Evolutionary conservation across 2,888 invertebrate genomes (phyloP).

Genomic region (Tipula lateralis): DNA sequence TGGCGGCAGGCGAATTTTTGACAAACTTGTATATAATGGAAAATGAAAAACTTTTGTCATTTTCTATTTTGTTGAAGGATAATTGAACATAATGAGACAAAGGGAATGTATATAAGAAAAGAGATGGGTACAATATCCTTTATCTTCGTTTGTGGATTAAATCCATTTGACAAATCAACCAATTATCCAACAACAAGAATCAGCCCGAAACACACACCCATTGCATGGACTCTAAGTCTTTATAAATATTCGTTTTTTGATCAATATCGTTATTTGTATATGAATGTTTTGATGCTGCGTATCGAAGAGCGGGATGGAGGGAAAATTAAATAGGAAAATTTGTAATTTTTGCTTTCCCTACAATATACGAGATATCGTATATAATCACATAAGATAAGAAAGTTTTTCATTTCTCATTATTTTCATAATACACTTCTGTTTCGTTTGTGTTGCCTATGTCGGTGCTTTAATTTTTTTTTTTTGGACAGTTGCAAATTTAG

Average conservation of each 20-base stretch:
- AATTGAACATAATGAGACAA: conserved; percentile 19
- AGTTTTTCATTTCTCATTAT: conserved; percentile 11
- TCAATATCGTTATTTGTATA: background rate
- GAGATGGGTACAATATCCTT: background rate
- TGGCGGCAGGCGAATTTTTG: background rate
- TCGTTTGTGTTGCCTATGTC: background rate
- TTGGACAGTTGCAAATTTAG: conserved; percentile 24
- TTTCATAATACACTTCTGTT: background rate
- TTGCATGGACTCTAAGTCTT: background rate
- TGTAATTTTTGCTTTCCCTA: background rate
- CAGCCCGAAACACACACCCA: background rate
- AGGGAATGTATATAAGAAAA: background rate
- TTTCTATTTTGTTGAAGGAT: background rate
- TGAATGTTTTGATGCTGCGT: background rate
- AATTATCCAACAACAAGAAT: background rate
- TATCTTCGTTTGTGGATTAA: background rate
- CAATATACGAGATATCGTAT: background rate
- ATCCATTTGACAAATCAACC: background rate
- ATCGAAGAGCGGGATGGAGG: background rate
- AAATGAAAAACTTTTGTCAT: conserved; percentile 1
- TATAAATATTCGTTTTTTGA: background rate
- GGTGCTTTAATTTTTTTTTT: no score
- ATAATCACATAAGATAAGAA: conserved; percentile 12
- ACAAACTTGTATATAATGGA: background rate
- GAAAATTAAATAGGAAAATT: background rate